A percentile compares a stretch with the other conserved stretches of the same genome.
phyloP scores from a whole-genome alignment of 2,113 vertebrate species.

The Eidolon helvum region DNA sequence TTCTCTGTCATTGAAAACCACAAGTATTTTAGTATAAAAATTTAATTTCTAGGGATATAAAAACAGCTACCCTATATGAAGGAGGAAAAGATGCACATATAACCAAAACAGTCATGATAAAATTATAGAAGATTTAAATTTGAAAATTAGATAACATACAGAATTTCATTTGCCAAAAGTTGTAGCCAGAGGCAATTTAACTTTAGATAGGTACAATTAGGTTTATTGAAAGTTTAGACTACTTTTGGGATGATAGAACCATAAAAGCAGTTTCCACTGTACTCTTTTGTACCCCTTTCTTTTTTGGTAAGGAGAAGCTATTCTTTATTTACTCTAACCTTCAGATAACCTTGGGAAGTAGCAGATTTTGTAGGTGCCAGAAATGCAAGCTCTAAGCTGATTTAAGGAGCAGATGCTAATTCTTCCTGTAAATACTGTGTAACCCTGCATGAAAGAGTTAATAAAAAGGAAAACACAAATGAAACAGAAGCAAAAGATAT shows the following conservation, averaged over 20 bases:
- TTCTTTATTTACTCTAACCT: not conserved
- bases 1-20: not conserved
- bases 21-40: not conserved
- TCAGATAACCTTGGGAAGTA: not conserved
- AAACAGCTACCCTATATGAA: not conserved
- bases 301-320: not conserved
- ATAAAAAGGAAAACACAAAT: not conserved
- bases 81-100: not conserved
- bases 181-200: not conserved
- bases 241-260: not conserved
- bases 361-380: not conserved
- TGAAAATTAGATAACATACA: not conserved
- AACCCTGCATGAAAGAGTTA: not conserved
- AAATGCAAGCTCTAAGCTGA: not conserved
- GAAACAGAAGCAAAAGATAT: not conserved
- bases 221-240: not conserved
- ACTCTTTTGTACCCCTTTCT: fast-evolving
- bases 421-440: not conserved
- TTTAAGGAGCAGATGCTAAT: not conserved
- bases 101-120: not conserved
- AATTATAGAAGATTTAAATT: not conserved
- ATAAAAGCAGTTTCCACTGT: fast-evolving
- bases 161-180: not conserved
- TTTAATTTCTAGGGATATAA: not conserved
- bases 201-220: not conserved